Evolutionary conservation across 2,797 vertebrate genomes (phyloP).

Genomic region (Helostoma temminkii): DNA sequence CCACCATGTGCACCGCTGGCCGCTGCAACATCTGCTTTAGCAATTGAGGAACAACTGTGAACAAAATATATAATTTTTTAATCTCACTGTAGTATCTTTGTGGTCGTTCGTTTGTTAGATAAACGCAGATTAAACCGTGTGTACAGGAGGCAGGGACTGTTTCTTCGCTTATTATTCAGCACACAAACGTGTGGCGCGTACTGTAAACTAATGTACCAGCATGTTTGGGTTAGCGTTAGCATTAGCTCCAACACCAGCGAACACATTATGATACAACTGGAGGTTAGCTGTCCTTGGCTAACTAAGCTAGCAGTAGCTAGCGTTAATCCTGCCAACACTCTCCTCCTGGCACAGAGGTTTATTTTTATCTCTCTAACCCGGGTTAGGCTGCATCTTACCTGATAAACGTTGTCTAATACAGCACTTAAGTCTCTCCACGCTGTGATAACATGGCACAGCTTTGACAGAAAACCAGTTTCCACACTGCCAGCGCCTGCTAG

Average conservation of each 20-base stretch:
- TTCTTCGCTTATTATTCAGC: neutral
- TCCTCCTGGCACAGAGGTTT: constrained; percentile 31
- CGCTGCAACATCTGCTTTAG: constrained; percentile 31
- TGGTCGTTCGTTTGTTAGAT: neutral
- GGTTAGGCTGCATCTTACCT: constrained; percentile 70
- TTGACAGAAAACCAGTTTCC: constrained; percentile 20
- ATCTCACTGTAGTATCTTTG: neutral
- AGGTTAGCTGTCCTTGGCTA: constrained; percentile 62
- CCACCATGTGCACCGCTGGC: constrained; percentile 53
- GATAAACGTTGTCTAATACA: constrained; percentile 33
- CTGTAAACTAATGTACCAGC: constrained; percentile 6
- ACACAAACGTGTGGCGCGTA: constrained; percentile 23
- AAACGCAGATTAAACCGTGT: neutral
- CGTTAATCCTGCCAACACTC: constrained; percentile 64
- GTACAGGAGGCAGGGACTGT: neutral
- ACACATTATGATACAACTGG: constrained; percentile 10
- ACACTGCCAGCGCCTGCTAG: constrained; percentile 53
- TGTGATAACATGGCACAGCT: constrained; percentile 48
- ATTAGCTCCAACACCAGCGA: constrained; percentile 49
- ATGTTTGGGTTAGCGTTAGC: constrained; percentile 55
- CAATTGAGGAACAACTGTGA: constrained; percentile 7
- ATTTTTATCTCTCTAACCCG: constrained; percentile 61
- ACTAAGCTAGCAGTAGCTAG: constrained; percentile 60
- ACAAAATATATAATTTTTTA: neutral
- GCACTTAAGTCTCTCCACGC: constrained; percentile 19